These are phyloP conservation scores for Enhydra lutris DNA, from an alignment of 2,113 vertebrate genomes.

Conservation along the genomic window DNA sequence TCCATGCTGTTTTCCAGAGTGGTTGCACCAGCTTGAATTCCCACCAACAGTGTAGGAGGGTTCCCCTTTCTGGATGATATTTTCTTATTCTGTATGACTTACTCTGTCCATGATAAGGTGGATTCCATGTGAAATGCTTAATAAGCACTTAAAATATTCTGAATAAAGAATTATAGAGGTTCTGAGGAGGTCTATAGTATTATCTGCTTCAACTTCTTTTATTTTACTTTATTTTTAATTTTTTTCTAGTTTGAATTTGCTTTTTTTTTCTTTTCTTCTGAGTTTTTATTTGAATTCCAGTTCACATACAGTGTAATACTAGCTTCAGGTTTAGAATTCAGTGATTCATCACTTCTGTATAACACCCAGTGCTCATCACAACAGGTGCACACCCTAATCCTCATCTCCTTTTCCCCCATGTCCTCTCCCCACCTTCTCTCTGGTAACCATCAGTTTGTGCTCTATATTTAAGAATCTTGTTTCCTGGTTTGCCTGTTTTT, in stretches of 20 bases:
- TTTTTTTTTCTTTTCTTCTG: neutral
- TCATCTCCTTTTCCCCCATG: neutral
- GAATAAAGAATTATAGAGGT: neutral
- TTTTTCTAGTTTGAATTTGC: neutral
- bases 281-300: neutral
- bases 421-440: neutral
- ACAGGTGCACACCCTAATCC: neutral
- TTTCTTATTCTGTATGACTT: neutral
- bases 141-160: neutral
- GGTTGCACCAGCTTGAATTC: too few relatives aligned
- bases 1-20: too few relatives aligned
- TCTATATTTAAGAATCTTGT: neutral
- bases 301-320: neutral
- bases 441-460: neutral
- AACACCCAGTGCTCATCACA: neutral
- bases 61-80: neutral
- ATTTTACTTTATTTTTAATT: neutral
- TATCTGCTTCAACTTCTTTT: neutral
- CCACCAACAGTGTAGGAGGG: too few relatives aligned
- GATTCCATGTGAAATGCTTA: neutral
- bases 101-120: neutral
- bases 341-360: neutral
- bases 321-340: neutral
- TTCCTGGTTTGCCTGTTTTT: neutral
- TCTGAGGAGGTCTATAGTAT: neutral